Evolutionary conservation across 2,113 vertebrate genomes (phyloP), one percentile per base, ranked within the genome.

Genomic region (Synchiropus splendidus): DNA sequence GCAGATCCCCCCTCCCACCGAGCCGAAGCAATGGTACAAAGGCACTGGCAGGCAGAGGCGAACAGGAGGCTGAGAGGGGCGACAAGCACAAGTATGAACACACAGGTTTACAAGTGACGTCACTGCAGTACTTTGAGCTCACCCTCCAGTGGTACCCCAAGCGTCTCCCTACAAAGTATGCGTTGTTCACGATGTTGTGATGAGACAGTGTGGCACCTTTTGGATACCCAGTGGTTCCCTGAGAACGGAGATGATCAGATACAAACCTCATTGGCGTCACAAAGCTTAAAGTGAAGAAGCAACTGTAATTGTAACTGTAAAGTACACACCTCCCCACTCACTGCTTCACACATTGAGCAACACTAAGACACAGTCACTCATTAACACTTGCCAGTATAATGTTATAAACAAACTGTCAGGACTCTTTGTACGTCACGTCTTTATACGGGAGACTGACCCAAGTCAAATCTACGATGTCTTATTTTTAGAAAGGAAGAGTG

Each of bases 181-280:
- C 58, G 2, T 98, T 97, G 78, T 99, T 99, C 62, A 98, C 61
- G 6, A 98, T 82, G 72, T 98, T 99, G 78, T 86, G 75, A 57
- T 98, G 95, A 5, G 90, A 87, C 10, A 99, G 83, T 0, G 88
- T 87, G 53, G 89, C 92, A 34, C 89, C 95, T 80, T 99, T 99
- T 18, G 94, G 93, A 15, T 14, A 69, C 10, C 95, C 95, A 0
- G 94, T 98, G 0, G 95, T 98, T 5, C 95, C 95, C 92, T 99
- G 54, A 6, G 2, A 15, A 63, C 18, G n/a, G n/a, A 59, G 36
- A 61, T 16, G 13, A 80, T 6, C 6, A 16, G 1, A 11, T 12
- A 21, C 0, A 18, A 39, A n/a, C n/a, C n/a, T n/a, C n/a, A n/a
- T n/a, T n/a, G n/a, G n/a, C n/a, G n/a, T n/a, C n/a, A n/a, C n/a